Conservation (phyloP, 2,888 invertebrate species). For the Agonopterix alstromeriana region DNA sequence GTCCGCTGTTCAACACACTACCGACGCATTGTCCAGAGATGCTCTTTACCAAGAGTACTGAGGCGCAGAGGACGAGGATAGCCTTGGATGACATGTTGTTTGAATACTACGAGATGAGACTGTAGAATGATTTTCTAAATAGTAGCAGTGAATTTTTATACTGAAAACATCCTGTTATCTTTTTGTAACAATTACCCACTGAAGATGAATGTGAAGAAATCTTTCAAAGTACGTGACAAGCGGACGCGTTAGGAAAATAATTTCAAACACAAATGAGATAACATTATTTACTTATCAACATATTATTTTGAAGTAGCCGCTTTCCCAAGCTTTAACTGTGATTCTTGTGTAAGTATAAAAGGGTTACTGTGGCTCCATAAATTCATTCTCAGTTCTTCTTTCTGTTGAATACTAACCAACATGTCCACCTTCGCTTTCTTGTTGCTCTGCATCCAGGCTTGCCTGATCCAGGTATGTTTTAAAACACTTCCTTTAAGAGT, state of each 20-base stretch:
- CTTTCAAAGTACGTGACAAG: too few relatives aligned
- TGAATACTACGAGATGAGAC: slow-evolving; percentile 11
- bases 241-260: too few relatives aligned
- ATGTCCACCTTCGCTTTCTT: slow-evolving; percentile 29
- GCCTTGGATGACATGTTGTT: slow-evolving; percentile 18
- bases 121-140: neutral
- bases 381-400: slow-evolving; percentile 1
- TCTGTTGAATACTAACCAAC: slow-evolving; percentile 8
- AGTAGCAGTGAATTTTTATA: too few relatives aligned
- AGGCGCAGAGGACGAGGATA: slow-evolving; percentile 20
- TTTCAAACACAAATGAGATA: too few relatives aligned
- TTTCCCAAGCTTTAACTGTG: too few relatives aligned
- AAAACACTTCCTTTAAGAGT: too few relatives aligned
- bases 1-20: neutral
- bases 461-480: slow-evolving; percentile 28
- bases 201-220: too few relatives aligned
- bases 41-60: slow-evolving; percentile 16
- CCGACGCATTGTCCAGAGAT: slow-evolving; percentile 2
- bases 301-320: too few relatives aligned
- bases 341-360: neutral
- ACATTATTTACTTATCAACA: too few relatives aligned
- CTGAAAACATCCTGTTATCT: too few relatives aligned
- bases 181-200: too few relatives aligned
- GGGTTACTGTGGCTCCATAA: neutral
- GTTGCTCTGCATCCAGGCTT: slow-evolving; percentile 33